Base-by-base conservation (phyloP, 2,113 vertebrate species). In the Aramus guarauna region DNA sequence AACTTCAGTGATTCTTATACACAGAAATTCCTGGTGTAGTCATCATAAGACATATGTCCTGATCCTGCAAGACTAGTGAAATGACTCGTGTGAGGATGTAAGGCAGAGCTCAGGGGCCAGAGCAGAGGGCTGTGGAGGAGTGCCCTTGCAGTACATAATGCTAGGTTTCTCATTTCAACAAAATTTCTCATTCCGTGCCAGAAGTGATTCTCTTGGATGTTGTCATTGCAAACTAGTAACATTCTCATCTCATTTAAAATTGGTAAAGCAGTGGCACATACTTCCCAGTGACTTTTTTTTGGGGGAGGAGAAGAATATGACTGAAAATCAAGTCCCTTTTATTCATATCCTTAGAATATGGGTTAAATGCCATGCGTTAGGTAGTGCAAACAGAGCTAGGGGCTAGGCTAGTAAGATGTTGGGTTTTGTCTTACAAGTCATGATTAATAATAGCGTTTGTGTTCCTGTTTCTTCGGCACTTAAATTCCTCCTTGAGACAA, bases 221-320 rank as follows among this genome's bases (percentile, higher is more conserved):
- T 75, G 62, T 66, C 34, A 56, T 9, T 56, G 32, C 21, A 20
- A 62, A 68, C 32, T 15, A 84, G 36, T n/a, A 45, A 24, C 15
- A 58, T 59, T 72, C 29, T 87, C 43, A 32, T 88, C 47, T 83
- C 48, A 41, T 88, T 72, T 83, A 3, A 20, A 66, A 21, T 22
- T 53, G 24, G 41, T 72, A 48, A 63, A 74, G 20, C 72, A 80
- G 59, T 92, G 24, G n/a, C 32, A 47, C 0, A 1, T 7, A n/a
- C 18, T 30, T 93, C 47, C 29, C 32, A 32, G 32, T 52, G 55
- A 34, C 18, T 71, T 50, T 36, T 79, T 36, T 6, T 11, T 14
- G 5, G 15, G 15, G 45, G 16, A 60, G 21, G 67, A 68, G 22
- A 78, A 63, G 17, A 43, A n/a, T 11, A 22, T 0, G 0, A 14